A percentile compares a stretch with the other conserved stretches of the same genome.
Conservation (phyloP, 2,888 invertebrate species). For the Panorpa germanica region DNA sequence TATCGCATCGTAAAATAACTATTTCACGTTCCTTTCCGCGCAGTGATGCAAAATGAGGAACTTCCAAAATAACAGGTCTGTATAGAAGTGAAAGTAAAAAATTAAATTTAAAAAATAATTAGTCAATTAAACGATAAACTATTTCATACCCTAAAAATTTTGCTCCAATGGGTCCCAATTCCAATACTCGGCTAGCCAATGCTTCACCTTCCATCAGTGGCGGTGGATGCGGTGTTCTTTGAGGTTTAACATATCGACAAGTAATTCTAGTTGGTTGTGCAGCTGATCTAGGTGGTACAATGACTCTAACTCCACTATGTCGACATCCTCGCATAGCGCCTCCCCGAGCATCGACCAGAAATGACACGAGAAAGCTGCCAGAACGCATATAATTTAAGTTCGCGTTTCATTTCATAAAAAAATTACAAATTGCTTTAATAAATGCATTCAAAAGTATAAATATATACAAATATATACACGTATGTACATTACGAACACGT, state of each 20-base stretch:
- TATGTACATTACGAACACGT: too few species aligned
- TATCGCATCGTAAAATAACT: slow-evolving; percentile 87
- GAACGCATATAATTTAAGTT: slow-evolving; percentile 1
- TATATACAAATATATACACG: too few species aligned
- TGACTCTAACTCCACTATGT: slow-evolving; percentile 90
- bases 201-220: slow-evolving; percentile 98
- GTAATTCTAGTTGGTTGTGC: slow-evolving; percentile 92
- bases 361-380: slow-evolving; percentile 88
- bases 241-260: slow-evolving; percentile 70
- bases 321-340: slow-evolving; percentile 98
- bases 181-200: slow-evolving; percentile 80
- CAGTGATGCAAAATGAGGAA: slow-evolving; percentile 93
- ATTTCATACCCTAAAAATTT: slow-evolving; percentile 76
- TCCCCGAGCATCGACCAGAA: slow-evolving; percentile 97
- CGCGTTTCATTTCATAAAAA: too few species aligned
- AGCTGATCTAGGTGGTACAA: slow-evolving; percentile 91
- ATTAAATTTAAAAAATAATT: background rate
- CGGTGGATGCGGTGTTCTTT: slow-evolving; percentile 55
- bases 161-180: slow-evolving; percentile 89
- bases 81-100: background rate
- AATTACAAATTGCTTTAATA: too few species aligned
- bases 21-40: slow-evolving; percentile 92
- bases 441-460: too few species aligned
- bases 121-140: slow-evolving; percentile 4
- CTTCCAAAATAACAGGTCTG: slow-evolving; percentile 84